Base-by-base conservation (phyloP, 1,140 invertebrate genomes). In the Eupristina koningsbergeri region DNA sequence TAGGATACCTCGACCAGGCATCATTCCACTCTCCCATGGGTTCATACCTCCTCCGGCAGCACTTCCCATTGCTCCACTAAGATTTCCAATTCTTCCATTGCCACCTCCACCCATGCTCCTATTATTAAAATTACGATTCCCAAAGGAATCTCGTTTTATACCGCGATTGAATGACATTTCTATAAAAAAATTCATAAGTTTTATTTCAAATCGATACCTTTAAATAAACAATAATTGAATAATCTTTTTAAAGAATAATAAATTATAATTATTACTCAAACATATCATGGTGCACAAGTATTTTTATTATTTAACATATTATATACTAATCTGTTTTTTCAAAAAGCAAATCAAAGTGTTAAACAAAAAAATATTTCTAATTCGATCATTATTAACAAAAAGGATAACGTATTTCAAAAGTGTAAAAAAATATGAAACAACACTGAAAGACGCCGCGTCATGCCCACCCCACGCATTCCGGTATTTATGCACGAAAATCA, bases 1-100 rank as follows among this genome's bases (percentile, higher is more conserved):
- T 50, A 93, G 85, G 50, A 93, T 90, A 29, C 92, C 92, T 81
- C 91, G 86, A 31, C 92, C 92, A n/a, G 93, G 93, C 91, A 93
- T 93, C 81, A 93, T 89, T 36, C 93, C 93, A 36, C 91, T 88
- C 87, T 93, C 92, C 93, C 93, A 93, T 26, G 93, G 93, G 86
- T 92, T 93, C 73, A 93, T 89, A 19, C 91, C 90, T 3, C 89
- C 87, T 36, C 89, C 87, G 3, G 88, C 86, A 36, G 87, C 86
- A 0, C 86, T 86, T 22, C 89, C 86, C 29, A 86, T 86, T 7
- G 86, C 85, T 31, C 89, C 87, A 84, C 89, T 88, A 13, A 89
- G 89, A 58, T 83, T 86, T 41, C 86, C 89, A 88, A 86, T 85
- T 71, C 88, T 88, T 84, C 89, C 89, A 80, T 88, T 87, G 61